A percentile compares a stretch with the other conserved stretches of the same genome.
These are phyloP conservation scores for Phthorimaea operculella DNA, from an alignment of 1,140 invertebrate species.

Conservation along the genomic window DNA sequence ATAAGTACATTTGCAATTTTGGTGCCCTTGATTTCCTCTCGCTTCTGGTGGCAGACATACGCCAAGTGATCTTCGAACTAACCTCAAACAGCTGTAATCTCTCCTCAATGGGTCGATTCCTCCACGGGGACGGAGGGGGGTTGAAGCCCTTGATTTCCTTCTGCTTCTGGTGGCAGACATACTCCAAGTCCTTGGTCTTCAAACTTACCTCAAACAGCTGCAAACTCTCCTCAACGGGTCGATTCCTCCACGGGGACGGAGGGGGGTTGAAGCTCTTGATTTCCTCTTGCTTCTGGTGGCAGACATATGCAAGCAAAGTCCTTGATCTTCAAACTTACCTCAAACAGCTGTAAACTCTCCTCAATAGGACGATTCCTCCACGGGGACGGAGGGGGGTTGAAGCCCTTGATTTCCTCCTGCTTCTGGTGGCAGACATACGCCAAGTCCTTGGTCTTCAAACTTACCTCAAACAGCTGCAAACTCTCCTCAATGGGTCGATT, in stretches of 20 bases:
- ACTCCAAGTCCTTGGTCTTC: constrained; percentile 91
- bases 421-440: constrained; percentile 99
- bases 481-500: constrained; percentile 91
- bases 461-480: constrained; percentile 89
- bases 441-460: constrained; percentile 78
- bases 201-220: constrained; percentile 85
- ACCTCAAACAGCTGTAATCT: constrained; percentile 92
- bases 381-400: constrained; percentile 94
- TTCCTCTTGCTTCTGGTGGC: constrained; percentile 95
- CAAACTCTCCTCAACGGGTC: constrained; percentile 90
- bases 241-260: constrained; percentile 94
- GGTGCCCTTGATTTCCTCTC: constrained; percentile 96
- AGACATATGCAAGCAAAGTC: constrained; percentile 96
- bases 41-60: constrained; percentile 97
- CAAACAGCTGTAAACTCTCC: constrained; percentile 92
- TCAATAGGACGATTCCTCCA: constrained; percentile 92
- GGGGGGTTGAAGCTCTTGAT: constrained; percentile 97
- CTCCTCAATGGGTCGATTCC: constrained; percentile 90
- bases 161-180: constrained; percentile 96
- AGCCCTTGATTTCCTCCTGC: constrained; percentile 95
- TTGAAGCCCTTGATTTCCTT: constrained; percentile 98
- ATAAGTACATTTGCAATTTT: too few relatives aligned
- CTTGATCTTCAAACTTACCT: constrained; percentile 80
- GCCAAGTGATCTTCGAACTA: constrained; percentile 78
- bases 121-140: constrained; percentile 93